Evolutionary conservation across 1,140 invertebrate genomes (phyloP), one percentile per base, ranked within the genome.

Genomic region (Drosophila busckii): DNA sequence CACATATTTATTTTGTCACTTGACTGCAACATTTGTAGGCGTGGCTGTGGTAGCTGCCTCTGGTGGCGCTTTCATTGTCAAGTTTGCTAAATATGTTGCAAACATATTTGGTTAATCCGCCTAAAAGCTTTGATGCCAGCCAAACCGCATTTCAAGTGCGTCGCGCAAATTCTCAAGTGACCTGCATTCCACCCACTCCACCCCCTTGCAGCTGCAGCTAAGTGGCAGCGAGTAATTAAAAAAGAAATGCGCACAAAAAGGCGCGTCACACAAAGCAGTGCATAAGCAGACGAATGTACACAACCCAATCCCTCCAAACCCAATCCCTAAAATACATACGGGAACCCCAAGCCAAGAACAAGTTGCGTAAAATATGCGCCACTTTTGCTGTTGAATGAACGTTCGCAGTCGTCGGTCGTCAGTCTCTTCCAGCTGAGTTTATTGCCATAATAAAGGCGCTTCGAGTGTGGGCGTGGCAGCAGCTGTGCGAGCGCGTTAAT

Each of bases 401-500:
- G 26, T 23, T 12, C 22, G 17, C 35, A 31, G 9, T 22, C 19
- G 5, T 20, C 19, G 19, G 41, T 20, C 22, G 10, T 19, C 12
- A 20, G 37, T 53, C 38, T 13, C 34, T 31, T 23, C 25, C 42
- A 53, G 58, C 62, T 62, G 42, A 50, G 69, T 82, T 82, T 80
- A 82, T 80, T 80, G 75, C 75, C 75, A 56, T 75, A 82, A 80
- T 80, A 80, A 73, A 80, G 75, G 64, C 64, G 29, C 53, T 44
- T 53, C 55, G 20, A 23, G 10, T 25, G 22, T 48, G 54, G 69
- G 55, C 64, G 69, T 60, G 48, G 73, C 64, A 78, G 50, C 73
- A 82, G 69, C 73, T 80, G 75, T 80, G 75, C 69, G 64, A 48
- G 55, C 75, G 75, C 75, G 75, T 80, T 80, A 80, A 80, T 80